Evolutionary conservation across 2,113 vertebrate genomes (phyloP).

Genomic region (Spea multiplicata): DNA sequence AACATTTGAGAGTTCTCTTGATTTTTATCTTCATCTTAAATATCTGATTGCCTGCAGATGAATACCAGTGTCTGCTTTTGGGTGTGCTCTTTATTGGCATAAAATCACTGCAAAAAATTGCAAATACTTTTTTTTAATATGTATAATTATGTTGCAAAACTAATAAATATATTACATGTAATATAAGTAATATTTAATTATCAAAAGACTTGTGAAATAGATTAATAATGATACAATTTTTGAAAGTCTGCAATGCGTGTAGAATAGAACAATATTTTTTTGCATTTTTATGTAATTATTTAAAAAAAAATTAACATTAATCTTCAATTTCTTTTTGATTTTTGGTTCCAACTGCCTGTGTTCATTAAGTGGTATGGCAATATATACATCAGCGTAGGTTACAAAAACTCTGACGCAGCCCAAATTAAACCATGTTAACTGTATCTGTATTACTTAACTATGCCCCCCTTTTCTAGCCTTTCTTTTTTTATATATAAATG

Average conservation of each 20-base stretch:
- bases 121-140: neutral
- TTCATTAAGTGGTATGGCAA: too few species aligned
- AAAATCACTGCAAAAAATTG: neutral
- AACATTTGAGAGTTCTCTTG: conserved; percentile 1
- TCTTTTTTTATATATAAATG: too few species aligned
- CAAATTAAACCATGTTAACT: too few species aligned
- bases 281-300: too few species aligned
- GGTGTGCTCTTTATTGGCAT: neutral
- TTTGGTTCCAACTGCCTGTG: too few species aligned
- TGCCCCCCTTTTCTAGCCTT: too few species aligned
- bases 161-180: neutral
- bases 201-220: neutral
- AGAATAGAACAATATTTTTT: too few species aligned
- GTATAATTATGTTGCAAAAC: neutral
- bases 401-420: too few species aligned
- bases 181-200: neutral
- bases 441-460: too few species aligned
- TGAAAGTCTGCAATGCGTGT: neutral
- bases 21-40: conserved; percentile 19
- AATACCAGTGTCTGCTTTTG: neutral
- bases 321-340: neutral
- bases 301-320: neutral
- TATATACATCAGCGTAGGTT: too few species aligned
- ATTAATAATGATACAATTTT: neutral
- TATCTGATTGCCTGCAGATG: neutral